Evolutionary conservation across 1,140 invertebrate species (phyloP).

Genomic region (Drosophila bipectinata): DNA sequence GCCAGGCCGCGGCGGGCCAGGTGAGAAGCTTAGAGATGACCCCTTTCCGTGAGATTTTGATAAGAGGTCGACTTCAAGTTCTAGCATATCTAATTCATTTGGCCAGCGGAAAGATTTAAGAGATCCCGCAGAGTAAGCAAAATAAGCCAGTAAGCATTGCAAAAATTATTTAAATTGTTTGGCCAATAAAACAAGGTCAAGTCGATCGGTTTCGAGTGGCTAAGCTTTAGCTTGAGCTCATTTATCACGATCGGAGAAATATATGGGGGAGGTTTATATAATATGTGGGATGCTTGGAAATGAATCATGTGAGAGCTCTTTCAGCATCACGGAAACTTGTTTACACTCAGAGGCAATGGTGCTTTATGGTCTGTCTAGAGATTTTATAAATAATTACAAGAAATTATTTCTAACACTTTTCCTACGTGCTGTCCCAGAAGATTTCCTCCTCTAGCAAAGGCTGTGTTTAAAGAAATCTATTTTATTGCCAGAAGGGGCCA

Average conservation of each 20-base stretch:
- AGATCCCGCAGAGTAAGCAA: slow-evolving; percentile 21
- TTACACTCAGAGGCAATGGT: slow-evolving; percentile 15
- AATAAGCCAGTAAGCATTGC: slow-evolving; percentile 8
- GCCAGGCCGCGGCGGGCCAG: background rate
- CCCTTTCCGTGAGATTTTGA: slow-evolving; percentile 31
- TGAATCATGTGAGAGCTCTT: slow-evolving; percentile 31
- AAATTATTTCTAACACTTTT: slow-evolving; percentile 33
- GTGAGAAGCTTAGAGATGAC: slow-evolving; percentile 47
- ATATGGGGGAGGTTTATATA: slow-evolving; percentile 40
- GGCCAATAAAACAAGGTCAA: slow-evolving; percentile 39
- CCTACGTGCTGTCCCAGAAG: slow-evolving; percentile 12
- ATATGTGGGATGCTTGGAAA: slow-evolving; percentile 34
- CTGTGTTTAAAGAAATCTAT: slow-evolving; percentile 26
- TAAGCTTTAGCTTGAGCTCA: slow-evolving; percentile 29
- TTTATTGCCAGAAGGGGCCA: slow-evolving; percentile 13
- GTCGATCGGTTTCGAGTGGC: slow-evolving; percentile 29
- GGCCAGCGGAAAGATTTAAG: background rate
- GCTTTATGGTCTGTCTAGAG: slow-evolving; percentile 6
- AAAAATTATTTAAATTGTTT: slow-evolving; percentile 16
- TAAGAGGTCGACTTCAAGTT: slow-evolving; percentile 40
- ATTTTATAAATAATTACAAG: background rate
- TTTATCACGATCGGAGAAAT: slow-evolving; percentile 36
- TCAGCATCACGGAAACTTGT: slow-evolving; percentile 24
- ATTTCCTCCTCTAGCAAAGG: slow-evolving; percentile 12
- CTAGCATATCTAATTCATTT: background rate